These are phyloP conservation scores for Drosophila affinis DNA, from an alignment of 2,888 invertebrate genomes.

Conservation along the genomic window DNA sequence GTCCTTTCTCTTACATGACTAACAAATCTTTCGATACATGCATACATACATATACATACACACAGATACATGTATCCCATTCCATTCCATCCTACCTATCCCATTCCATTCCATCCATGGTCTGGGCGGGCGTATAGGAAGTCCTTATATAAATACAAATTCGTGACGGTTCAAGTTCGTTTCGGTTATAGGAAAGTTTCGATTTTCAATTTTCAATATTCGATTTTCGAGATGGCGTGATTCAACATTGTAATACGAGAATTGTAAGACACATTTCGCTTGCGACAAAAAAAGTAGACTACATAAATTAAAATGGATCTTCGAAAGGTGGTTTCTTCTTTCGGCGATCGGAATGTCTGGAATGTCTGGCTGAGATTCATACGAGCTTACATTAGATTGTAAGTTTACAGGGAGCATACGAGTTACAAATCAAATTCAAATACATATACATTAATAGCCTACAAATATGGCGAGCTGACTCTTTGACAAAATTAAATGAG, in stretches of 20 bases:
- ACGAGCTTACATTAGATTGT: not conserved
- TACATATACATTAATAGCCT: slow-evolving; percentile 13
- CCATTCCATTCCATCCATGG: slow-evolving; percentile 16
- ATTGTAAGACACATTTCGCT: slow-evolving; percentile 73
- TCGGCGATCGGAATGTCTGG: slow-evolving; percentile 41
- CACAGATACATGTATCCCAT: slow-evolving; percentile 7
- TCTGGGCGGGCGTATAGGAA: not conserved
- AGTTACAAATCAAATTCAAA: slow-evolving; percentile 22
- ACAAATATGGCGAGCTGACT: not conserved
- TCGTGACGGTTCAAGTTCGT: slow-evolving; percentile 63
- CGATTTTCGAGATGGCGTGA: slow-evolving; percentile 10
- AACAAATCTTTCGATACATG: slow-evolving; percentile 55
- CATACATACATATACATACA: slow-evolving; percentile 15
- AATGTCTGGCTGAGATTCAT: slow-evolving; percentile 41
- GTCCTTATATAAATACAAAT: slow-evolving; percentile 54
- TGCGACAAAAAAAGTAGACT: slow-evolving; percentile 31
- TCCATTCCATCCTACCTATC: slow-evolving; percentile 27
- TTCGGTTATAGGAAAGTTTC: slow-evolving; percentile 53
- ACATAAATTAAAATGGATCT: slow-evolving; percentile 29
- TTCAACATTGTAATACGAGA: slow-evolving; percentile 69
- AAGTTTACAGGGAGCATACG: not conserved
- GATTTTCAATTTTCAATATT: slow-evolving; percentile 9
- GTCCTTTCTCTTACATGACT: slow-evolving; percentile 55
- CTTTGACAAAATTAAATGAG: slow-evolving; percentile 40
- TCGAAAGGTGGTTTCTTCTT: slow-evolving; percentile 3